Conservation (phyloP, 2,797 vertebrate species). For the Hirundo rustica region DNA sequence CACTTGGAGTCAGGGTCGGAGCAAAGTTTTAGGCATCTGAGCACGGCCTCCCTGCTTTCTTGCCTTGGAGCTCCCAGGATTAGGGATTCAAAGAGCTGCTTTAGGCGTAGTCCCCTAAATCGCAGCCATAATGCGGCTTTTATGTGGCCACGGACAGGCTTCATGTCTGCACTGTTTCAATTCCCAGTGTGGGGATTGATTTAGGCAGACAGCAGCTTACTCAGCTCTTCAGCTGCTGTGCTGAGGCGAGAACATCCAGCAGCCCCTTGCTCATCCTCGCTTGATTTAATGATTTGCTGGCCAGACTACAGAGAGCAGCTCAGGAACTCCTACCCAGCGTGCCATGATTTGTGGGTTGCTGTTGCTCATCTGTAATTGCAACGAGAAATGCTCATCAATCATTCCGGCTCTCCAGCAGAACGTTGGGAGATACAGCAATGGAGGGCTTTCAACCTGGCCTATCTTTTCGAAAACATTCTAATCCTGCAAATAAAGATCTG, state of each 20-base stretch:
- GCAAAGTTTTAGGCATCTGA: background rate
- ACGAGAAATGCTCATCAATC: constrained; percentile 11
- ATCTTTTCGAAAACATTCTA: background rate
- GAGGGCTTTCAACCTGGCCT: background rate
- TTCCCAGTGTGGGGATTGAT: constrained; percentile 6
- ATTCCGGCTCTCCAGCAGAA: background rate
- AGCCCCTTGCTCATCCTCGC: constrained; percentile 41
- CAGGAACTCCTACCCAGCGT: background rate
- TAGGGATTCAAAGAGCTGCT: background rate
- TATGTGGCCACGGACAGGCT: background rate
- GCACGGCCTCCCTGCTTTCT: background rate
- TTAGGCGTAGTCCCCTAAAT: background rate
- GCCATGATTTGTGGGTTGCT: constrained; percentile 16
- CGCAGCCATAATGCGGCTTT: background rate
- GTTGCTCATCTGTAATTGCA: constrained; percentile 42
- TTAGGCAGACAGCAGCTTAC: constrained; percentile 38
- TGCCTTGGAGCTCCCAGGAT: background rate
- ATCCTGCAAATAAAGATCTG: background rate
- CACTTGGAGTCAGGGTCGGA: background rate
- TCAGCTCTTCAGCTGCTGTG: constrained; percentile 28
- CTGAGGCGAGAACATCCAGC: constrained; percentile 25
- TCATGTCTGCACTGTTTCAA: background rate
- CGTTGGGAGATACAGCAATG: background rate
- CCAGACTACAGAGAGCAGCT: constrained; percentile 26
- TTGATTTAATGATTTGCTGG: constrained; percentile 49